Conservation (phyloP, 1,140 invertebrate species). For the Drosophila ficusphila region DNA sequence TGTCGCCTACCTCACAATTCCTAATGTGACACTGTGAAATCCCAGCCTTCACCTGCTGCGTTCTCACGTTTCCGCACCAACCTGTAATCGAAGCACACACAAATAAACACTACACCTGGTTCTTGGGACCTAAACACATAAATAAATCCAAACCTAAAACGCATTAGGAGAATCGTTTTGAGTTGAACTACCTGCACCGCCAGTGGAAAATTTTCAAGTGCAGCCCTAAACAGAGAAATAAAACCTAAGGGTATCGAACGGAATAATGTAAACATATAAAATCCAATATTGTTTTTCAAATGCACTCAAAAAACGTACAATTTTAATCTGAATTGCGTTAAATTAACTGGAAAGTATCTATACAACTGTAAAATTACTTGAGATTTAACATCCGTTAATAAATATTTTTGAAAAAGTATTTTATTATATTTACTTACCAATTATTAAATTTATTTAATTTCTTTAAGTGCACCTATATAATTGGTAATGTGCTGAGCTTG, state of each 20-base stretch:
- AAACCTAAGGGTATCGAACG: neutral
- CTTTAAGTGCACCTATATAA: neutral
- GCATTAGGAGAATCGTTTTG: constrained; percentile 12
- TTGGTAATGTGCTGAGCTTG: neutral
- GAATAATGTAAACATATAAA: neutral
- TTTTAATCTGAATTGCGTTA: too few species aligned
- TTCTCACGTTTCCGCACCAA: constrained; percentile 47
- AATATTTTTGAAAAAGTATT: too few species aligned
- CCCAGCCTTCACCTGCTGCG: constrained; percentile 22
- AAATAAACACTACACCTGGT: neutral
- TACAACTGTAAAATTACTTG: neutral
- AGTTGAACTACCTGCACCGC: constrained; percentile 49
- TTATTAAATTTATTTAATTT: too few species aligned
- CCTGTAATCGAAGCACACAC: constrained; percentile 32
- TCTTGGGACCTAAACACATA: constrained; percentile 14
- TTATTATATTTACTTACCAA: too few species aligned
- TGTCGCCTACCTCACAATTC: constrained; percentile 21
- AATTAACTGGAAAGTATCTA: too few species aligned
- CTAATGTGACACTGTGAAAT: constrained; percentile 6
- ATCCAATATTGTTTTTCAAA: neutral
- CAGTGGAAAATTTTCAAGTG: constrained; percentile 61
- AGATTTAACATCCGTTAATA: too few species aligned
- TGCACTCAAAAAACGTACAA: neutral
- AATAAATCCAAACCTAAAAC: constrained; percentile 31
- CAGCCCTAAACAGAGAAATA: constrained; percentile 5